These are phyloP conservation scores for Misgurnus mizolepis DNA, from an alignment of 2,113 vertebrate genomes.

Conservation along the genomic window DNA sequence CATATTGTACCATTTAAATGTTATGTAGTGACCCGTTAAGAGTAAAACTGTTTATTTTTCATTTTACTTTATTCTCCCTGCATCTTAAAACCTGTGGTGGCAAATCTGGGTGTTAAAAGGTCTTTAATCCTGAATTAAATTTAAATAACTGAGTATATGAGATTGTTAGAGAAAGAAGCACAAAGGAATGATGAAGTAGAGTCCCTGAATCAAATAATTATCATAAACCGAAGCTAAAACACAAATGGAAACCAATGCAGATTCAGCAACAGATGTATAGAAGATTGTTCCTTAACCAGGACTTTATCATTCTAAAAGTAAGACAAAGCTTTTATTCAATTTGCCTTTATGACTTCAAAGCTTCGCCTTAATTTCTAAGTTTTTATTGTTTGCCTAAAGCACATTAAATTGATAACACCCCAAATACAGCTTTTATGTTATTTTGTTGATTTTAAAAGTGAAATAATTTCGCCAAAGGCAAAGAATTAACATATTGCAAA, in stretches of 20 bases:
- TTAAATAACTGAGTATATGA: neutral
- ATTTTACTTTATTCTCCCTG: too few species aligned
- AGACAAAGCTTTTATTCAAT: neutral
- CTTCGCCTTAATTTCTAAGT: neutral
- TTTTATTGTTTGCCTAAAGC: neutral
- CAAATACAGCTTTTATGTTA: neutral
- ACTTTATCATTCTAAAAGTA: neutral
- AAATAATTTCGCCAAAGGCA: neutral
- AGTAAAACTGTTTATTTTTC: too few species aligned
- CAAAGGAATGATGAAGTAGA: neutral
- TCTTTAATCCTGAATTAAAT: neutral
- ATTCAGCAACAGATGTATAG: conserved; percentile 11
- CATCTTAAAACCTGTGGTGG: too few species aligned
- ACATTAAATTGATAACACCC: neutral
- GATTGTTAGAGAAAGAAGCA: neutral
- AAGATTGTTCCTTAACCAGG: neutral
- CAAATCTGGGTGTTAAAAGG: too few species aligned
- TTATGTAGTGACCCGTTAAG: too few species aligned
- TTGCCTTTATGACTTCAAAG: neutral
- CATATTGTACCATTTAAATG: too few species aligned
- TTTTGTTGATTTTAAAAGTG: neutral
- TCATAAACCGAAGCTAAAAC: conserved; percentile 23
- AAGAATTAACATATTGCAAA: neutral
- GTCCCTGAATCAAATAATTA: conserved; percentile 7
- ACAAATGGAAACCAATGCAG: neutral